phyloP scores from a whole-genome alignment of 2,888 invertebrate species.

The Punctoribates punctum region DNA sequence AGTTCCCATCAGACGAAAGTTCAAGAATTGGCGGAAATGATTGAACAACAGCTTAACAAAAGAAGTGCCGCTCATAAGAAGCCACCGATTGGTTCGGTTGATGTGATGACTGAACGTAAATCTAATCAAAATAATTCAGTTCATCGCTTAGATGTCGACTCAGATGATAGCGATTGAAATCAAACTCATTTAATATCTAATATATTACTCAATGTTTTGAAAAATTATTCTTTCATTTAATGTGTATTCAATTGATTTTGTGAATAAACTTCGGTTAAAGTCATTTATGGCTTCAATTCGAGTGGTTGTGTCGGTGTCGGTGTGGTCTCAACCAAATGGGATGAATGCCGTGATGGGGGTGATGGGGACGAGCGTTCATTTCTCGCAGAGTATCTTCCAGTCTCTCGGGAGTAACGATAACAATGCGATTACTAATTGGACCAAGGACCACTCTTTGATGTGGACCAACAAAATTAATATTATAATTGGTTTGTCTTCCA shows the following conservation, averaged over 20 bases:
- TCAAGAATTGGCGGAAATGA: constrained; percentile 37
- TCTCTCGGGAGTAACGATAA: not conserved
- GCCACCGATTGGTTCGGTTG: constrained; percentile 17
- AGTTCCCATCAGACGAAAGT: constrained; percentile 4
- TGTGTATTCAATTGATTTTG: too few relatives aligned
- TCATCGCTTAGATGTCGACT: not conserved
- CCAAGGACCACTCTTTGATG: too few relatives aligned
- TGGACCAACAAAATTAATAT: too few relatives aligned
- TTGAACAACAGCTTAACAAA: constrained; percentile 30
- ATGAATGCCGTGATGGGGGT: not conserved
- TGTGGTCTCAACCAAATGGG: not conserved
- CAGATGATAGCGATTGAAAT: constrained; percentile 8
- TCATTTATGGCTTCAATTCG: too few relatives aligned
- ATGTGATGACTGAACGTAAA: not conserved
- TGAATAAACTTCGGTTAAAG: too few relatives aligned
- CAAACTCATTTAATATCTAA: not conserved
- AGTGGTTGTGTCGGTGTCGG: too few relatives aligned
- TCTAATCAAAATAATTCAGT: not conserved
- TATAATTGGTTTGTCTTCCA: too few relatives aligned
- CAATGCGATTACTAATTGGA: not conserved
- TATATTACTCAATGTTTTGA: too few relatives aligned
- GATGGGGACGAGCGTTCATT: not conserved
- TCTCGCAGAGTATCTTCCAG: not conserved
- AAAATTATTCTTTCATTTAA: too few relatives aligned
- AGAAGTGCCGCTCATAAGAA: not conserved